These are phyloP conservation scores for Phyllotis vaccarum DNA, from an alignment of 2,797 vertebrate species.

Conservation along the genomic window DNA sequence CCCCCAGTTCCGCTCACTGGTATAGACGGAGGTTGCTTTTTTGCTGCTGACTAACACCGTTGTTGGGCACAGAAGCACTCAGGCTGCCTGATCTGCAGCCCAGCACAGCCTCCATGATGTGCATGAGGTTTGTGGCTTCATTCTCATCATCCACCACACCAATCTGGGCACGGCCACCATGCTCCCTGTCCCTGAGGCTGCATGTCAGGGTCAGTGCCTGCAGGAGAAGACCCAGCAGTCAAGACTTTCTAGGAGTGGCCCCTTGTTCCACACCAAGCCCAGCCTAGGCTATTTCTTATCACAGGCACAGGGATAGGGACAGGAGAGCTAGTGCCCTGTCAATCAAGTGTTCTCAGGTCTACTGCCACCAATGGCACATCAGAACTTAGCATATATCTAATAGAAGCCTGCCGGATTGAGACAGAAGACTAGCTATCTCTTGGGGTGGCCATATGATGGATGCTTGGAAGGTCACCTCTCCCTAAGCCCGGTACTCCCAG, in stretches of 20 bases:
- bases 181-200: conserved; percentile 92
- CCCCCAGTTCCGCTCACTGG: conserved; percentile 88
- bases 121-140: conserved; percentile 84
- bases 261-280: background rate
- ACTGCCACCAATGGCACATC: background rate
- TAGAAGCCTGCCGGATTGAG: background rate
- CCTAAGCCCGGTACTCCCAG: conserved; percentile 53
- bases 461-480: conserved; percentile 71
- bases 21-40: conserved; percentile 90
- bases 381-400: background rate
- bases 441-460: background rate
- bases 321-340: background rate
- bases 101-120: conserved; percentile 86
- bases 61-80: conserved; percentile 84
- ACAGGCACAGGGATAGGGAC: background rate
- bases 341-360: background rate
- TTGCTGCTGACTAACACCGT: conserved; percentile 88
- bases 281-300: background rate
- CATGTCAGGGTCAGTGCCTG: conserved; percentile 91
- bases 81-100: conserved; percentile 86
- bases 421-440: background rate
- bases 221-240: background rate
- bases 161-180: conserved; percentile 91
- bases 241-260: background rate
- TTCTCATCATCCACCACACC: conserved; percentile 88